These are phyloP conservation scores for Mustela lutreola DNA, from an alignment of 2,113 vertebrate genomes.

Conservation along the genomic window DNA sequence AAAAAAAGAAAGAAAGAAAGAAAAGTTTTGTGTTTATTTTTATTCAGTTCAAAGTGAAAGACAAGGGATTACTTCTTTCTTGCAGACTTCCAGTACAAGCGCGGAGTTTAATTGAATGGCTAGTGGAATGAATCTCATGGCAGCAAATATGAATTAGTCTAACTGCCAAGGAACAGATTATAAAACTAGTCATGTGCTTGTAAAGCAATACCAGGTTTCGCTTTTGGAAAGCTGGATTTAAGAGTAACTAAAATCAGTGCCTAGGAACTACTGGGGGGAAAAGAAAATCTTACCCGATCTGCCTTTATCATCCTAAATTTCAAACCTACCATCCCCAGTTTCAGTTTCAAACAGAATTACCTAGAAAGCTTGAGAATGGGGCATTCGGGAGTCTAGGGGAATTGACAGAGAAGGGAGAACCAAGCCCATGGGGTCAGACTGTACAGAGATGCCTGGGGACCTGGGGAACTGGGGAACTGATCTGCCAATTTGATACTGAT, in stretches of 20 bases:
- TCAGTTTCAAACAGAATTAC: slow-evolving; percentile 59
- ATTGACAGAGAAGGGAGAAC: neutral
- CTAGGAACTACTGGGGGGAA: slow-evolving; percentile 38
- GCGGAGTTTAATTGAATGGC: slow-evolving; percentile 77
- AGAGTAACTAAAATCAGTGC: slow-evolving; percentile 69
- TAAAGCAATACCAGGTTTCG: slow-evolving; percentile 78
- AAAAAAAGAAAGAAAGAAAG: neutral
- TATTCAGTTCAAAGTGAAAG: slow-evolving; percentile 75
- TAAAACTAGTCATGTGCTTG: slow-evolving; percentile 70
- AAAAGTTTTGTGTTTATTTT: slow-evolving; percentile 68
- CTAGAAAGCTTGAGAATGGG: slow-evolving; percentile 15
- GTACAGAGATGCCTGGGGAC: neutral
- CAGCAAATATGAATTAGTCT: slow-evolving; percentile 45
- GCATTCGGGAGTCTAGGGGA: neutral
- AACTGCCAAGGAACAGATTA: slow-evolving; percentile 73
- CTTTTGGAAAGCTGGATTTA: slow-evolving; percentile 80
- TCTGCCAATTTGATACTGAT: slow-evolving; percentile 14
- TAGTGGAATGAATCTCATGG: slow-evolving; percentile 58
- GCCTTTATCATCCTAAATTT: slow-evolving; percentile 27
- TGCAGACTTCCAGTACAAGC: slow-evolving; percentile 13
- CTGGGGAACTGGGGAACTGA: neutral
- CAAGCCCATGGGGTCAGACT: neutral
- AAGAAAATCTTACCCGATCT: slow-evolving; percentile 32
- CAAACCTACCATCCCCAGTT: neutral
- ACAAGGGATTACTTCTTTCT: slow-evolving; percentile 52